phyloP scores from a whole-genome alignment of 2,888 invertebrate genomes.

The Parnassius mnemosyne region DNA sequence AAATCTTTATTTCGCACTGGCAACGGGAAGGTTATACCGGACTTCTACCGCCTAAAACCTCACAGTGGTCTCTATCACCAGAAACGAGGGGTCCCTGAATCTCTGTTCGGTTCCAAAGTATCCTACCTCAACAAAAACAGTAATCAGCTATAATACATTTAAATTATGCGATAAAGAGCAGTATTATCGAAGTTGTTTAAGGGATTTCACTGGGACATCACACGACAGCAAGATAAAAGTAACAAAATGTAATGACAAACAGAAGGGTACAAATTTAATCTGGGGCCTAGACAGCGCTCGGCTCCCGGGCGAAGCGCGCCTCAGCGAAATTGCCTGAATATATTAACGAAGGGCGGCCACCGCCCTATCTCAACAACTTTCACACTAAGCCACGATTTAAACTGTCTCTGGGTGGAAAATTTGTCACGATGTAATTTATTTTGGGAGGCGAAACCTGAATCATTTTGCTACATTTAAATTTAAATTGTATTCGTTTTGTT shows the following conservation, averaged over 20 bases:
- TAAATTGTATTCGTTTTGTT: too few species aligned
- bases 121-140: too few species aligned
- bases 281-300: slow-evolving; percentile 53
- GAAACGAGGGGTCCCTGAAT: too few species aligned
- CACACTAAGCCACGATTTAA: slow-evolving; percentile 56
- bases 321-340: slow-evolving; percentile 70
- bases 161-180: not conserved
- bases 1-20: too few species aligned
- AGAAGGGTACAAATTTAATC: slow-evolving; percentile 68
- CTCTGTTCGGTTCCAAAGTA: too few species aligned
- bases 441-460: slow-evolving; percentile 35
- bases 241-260: slow-evolving; percentile 57
- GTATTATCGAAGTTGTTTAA: slow-evolving; percentile 5
- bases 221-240: slow-evolving; percentile 41
- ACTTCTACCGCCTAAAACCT: too few species aligned
- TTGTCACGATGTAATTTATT: slow-evolving; percentile 33
- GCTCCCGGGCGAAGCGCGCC: slow-evolving; percentile 41
- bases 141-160: not conserved
- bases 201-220: slow-evolving; percentile 9
- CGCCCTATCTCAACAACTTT: slow-evolving; percentile 68
- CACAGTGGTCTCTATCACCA: too few species aligned
- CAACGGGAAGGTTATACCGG: too few species aligned
- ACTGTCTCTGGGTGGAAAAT: slow-evolving; percentile 51
- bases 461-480: too few species aligned
- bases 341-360: slow-evolving; percentile 62